Base-by-base conservation (phyloP, 2,797 vertebrate species). In the Peromyscus melanophrys region DNA sequence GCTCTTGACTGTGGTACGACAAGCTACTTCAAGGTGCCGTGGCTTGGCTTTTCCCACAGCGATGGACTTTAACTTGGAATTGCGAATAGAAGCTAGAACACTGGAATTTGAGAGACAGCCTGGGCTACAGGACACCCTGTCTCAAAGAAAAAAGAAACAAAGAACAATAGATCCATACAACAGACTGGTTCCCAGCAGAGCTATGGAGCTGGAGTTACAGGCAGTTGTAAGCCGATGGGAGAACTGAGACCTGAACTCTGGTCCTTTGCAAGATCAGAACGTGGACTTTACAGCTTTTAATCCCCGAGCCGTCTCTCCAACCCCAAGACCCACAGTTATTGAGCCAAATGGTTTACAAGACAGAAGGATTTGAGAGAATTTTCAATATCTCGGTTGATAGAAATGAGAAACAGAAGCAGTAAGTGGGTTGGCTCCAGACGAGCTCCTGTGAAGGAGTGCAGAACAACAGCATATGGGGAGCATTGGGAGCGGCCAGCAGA, bases 361-460 rank as follows among this genome's bases (percentile, higher is more conserved):
- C 27, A 78, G 52, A 57, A 40, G 25, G 78, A 89, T 21, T 76
- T 59, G 75, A 89, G 43, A 52, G 63, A 89, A 69, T 91, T 91
- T 80, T 55, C 67, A 96, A 73, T 65, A 96, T 89, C 57, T 91
- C 69, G 17, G 63, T 84, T 94, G 96, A 89, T 96, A 86, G 90
- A 82, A 89, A 83, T 13, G 34, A 88, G 63, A 90, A 57, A 89
- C 49, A 92, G 87, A 93, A 40, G 63, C 78, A 93, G 25, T 40
- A 19, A 78, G 34, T 52, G 43, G 73, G 73, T 78, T 27, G 63
- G 29, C 84, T 95, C 17, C 3, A 19, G 34, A 65, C 40, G 17
- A 91, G 77, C 78, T 89, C 73, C 65, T 85, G 49, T 71, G 43
- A 86, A 91, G 61, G 61, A 76, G 34, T 19, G 76, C 78, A 75